Base-by-base conservation (phyloP, 2,797 vertebrate species). In the Alca torda region DNA sequence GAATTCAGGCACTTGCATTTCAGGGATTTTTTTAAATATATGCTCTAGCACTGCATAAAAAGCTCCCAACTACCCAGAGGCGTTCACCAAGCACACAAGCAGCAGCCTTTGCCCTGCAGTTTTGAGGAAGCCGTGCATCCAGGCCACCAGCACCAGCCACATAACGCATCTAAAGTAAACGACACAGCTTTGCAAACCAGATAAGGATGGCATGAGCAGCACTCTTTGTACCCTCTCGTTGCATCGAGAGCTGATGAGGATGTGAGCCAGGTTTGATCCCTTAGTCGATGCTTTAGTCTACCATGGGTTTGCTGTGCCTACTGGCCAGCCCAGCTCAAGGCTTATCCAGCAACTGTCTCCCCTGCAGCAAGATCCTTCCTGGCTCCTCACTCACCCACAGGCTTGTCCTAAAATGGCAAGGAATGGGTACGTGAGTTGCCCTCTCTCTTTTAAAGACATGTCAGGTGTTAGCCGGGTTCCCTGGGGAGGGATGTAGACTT, bases 341-440 rank as follows among this genome's bases (percentile, higher is more conserved):
- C 16, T 80, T 57, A 80, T 33, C 13, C n/a, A 69, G 37, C 11
- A 57, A 35, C 31, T 63, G 33, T 19, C 19, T 79, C 12, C 48
- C 12, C 39, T 53, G 41, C 67, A 39, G 57, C 20, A 35, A 81
- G 51, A 72, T 10, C 25, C 17, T 79, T 60, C 82, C 31, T 53
- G 31, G 16, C 25, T 63, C 59, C 7, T 63, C 45, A 63, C n/a
- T 86, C 37, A 68, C 45, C 13, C 23, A 25, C 50, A 68, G 28
- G 41, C 25, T 79, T 43, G 67, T 91, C 37, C 35, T 56, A 74
- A 86, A 79, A 53, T 11, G 28, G n/a, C 35, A 50, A 41, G 11
- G 51, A 69, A 70, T 0, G 0, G 21, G 30, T 33, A 51, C 0
- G 1, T 45, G 67, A 67, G 43, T 37, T 46, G 33, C 51, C 25